Evolutionary conservation across 2,113 vertebrate species (phyloP).

Genomic region (Pterocles burchelli): DNA sequence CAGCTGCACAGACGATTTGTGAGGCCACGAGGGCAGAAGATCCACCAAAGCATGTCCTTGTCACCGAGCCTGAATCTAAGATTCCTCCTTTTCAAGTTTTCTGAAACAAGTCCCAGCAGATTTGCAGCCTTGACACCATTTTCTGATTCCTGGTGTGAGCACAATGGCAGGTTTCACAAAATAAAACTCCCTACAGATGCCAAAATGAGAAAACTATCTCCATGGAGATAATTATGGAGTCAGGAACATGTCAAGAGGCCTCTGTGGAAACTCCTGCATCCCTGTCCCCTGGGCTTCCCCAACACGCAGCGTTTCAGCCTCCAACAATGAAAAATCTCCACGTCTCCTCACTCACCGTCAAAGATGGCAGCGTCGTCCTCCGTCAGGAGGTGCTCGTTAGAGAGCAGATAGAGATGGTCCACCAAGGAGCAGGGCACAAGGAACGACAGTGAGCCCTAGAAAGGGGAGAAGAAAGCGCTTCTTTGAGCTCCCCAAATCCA

Average conservation of each 20-base stretch:
- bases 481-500: background rate
- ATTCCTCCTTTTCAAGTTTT: background rate
- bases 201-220: background rate
- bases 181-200: background rate
- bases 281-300: background rate
- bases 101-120: background rate
- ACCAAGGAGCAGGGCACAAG: conserved; percentile 89
- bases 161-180: background rate
- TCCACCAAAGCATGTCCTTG: too few species aligned
- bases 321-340: background rate
- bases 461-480: background rate
- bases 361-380: conserved; percentile 88
- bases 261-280: background rate
- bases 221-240: fast-evolving
- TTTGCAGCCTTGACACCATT: background rate
- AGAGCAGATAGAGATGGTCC: conserved; percentile 91
- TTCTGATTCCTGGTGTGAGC: background rate
- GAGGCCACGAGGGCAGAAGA: background rate
- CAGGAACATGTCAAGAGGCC: background rate
- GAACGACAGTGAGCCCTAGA: conserved; percentile 89
- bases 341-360: conserved; percentile 78
- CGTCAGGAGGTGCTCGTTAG: conserved; percentile 82
- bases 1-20: background rate
- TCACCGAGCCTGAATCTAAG: background rate
- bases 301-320: background rate